Evolutionary conservation across 2,113 vertebrate species (phyloP).

Genomic region (Smithornis capensis): DNA sequence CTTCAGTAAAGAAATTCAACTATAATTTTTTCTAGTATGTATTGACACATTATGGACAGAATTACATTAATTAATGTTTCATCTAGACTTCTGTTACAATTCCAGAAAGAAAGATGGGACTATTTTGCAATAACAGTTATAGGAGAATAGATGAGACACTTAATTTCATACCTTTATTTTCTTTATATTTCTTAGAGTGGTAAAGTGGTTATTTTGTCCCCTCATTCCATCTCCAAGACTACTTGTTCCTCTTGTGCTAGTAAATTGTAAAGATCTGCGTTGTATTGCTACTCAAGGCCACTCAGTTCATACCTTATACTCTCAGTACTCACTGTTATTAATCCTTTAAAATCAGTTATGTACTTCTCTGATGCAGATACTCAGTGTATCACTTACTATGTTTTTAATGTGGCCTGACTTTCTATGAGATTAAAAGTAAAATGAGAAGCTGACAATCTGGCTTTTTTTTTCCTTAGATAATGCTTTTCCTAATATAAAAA

Average conservation of each 20-base stretch:
- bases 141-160: neutral
- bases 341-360: neutral
- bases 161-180: neutral
- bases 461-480: neutral
- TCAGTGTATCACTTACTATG: neutral
- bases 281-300: neutral
- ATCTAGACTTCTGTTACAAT: neutral
- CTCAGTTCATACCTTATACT: neutral
- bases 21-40: neutral
- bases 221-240: neutral
- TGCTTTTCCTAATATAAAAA: neutral
- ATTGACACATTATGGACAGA: neutral
- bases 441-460: neutral
- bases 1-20: neutral
- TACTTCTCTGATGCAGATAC: neutral
- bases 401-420: neutral
- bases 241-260: neutral
- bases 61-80: neutral
- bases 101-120: neutral
- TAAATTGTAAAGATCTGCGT: neutral
- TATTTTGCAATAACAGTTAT: neutral
- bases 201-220: neutral
- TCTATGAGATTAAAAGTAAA: neutral
- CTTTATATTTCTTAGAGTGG: neutral
- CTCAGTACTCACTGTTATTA: neutral